A percentile compares a stretch with the other conserved stretches of the same genome.
These are phyloP conservation scores for Cliona cf. orientalis DNA, from an alignment of 37 sponge, comb jelly and placozoan genomes.

Conservation along the genomic window DNA sequence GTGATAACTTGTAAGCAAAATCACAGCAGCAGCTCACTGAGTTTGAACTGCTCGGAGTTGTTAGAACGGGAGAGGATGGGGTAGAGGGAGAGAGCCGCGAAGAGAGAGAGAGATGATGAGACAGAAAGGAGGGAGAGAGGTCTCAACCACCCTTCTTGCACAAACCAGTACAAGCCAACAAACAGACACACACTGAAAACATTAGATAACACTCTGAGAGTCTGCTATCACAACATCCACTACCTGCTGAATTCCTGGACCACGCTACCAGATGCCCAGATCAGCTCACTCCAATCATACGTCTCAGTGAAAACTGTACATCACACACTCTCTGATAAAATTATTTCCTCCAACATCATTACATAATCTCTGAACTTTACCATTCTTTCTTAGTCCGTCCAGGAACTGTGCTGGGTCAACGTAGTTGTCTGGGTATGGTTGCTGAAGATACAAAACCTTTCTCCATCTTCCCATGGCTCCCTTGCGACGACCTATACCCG, in stretches of 20 bases:
- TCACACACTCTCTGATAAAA: too few relatives aligned
- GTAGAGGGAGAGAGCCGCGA: not conserved
- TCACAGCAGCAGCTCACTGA: not conserved
- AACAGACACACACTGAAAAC: slow-evolving; percentile 35
- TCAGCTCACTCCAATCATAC: not conserved
- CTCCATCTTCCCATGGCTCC: too few relatives aligned
- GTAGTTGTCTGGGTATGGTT: slow-evolving; percentile 82
- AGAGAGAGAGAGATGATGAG: not conserved
- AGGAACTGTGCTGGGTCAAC: slow-evolving; percentile 69
- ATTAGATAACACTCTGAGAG: not conserved
- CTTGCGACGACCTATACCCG: too few relatives aligned
- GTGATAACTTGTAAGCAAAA: not conserved
- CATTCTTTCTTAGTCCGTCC: slow-evolving; percentile 73
- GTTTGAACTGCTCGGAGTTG: not conserved
- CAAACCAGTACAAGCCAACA: slow-evolving; percentile 30
- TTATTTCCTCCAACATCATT: too few relatives aligned
- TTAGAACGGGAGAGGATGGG: not conserved
- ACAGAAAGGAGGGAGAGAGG: not conserved
- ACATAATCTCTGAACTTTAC: too few relatives aligned
- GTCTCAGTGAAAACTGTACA: slow-evolving; percentile 23
- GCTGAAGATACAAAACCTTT: slow-evolving; percentile 74
- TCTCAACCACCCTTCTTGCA: slow-evolving; percentile 15
- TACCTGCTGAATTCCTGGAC: slow-evolving; percentile 16
- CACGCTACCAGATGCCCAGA: not conserved
- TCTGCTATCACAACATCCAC: not conserved